These are phyloP conservation scores for Chironomus riparius DNA, from an alignment of 2,888 invertebrate genomes.

Conservation along the genomic window DNA sequence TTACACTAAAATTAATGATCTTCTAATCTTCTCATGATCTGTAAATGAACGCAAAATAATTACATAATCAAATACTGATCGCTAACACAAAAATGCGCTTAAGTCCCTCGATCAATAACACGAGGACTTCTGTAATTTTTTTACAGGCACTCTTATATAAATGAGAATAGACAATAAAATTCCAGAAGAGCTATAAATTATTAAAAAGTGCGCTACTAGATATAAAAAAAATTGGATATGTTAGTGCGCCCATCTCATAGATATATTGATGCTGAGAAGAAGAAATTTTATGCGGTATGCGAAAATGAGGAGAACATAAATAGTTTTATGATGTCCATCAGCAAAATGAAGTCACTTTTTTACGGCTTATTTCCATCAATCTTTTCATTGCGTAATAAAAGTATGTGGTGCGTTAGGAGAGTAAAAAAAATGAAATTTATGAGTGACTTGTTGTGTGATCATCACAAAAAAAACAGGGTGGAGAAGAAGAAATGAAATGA, in stretches of 20 bases:
- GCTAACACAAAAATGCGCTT: too few species aligned
- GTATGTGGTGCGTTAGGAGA: neutral
- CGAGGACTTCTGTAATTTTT: too few species aligned
- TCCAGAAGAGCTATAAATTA: slow-evolving; percentile 6
- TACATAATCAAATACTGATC: too few species aligned
- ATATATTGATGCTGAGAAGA: too few species aligned
- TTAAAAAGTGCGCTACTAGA: neutral
- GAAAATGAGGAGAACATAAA: slow-evolving; percentile 2
- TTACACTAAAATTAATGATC: too few species aligned
- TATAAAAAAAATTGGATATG: neutral
- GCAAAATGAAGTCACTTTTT: slow-evolving; percentile 8
- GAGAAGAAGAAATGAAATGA: neutral
- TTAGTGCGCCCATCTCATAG: neutral
- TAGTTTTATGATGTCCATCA: slow-evolving; percentile 12
- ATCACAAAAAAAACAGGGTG: neutral
- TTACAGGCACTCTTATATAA: neutral
- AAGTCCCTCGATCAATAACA: too few species aligned
- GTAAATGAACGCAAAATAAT: too few species aligned
- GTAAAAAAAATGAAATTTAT: neutral
- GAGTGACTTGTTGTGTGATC: slow-evolving; percentile 5
- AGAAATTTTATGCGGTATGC: neutral
- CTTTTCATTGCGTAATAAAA: slow-evolving; percentile 4
- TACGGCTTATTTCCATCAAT: slow-evolving; percentile 12
- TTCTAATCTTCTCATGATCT: too few species aligned
- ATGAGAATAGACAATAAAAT: slow-evolving; percentile 12